Evolutionary conservation across 2,888 invertebrate species (phyloP).

Genomic region (Polyommatus iphigenia): DNA sequence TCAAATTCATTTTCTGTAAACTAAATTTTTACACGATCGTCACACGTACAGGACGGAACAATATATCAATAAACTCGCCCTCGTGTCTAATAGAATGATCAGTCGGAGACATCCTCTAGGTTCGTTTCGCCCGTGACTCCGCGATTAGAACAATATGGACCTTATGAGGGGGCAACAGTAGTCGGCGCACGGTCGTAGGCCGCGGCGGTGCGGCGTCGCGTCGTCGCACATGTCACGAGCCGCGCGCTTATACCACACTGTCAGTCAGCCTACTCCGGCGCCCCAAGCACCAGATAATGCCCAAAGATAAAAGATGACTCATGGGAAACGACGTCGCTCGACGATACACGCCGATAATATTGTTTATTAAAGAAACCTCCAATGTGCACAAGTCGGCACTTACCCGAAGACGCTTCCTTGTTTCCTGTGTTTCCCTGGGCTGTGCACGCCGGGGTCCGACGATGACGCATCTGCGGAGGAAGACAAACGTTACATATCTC

Average conservation of each 20-base stretch:
- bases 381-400: conserved; percentile 61
- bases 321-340: conserved; percentile 49
- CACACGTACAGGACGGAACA: conserved; percentile 39
- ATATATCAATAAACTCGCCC: conserved; percentile 36
- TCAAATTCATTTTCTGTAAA: neutral
- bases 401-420: conserved; percentile 89
- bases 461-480: conserved; percentile 80
- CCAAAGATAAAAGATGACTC: conserved; percentile 65
- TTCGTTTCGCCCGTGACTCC: conserved; percentile 13
- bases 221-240: conserved; percentile 39
- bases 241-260: conserved; percentile 45
- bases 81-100: conserved; percentile 29
- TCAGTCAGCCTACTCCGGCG: conserved; percentile 43
- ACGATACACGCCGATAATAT: conserved; percentile 46
- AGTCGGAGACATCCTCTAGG: conserved; percentile 24
- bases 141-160: conserved; percentile 34
- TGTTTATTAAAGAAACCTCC: conserved; percentile 37
- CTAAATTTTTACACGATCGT: neutral
- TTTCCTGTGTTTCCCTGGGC: conserved; percentile 89
- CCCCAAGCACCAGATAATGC: conserved; percentile 56
- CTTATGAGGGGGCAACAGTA: conserved; percentile 43
- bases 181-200: conserved; percentile 31
- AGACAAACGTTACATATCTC: neutral
- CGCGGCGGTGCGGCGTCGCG: conserved; percentile 40
- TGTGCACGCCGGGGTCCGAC: conserved; percentile 82